Conservation (phyloP, 35 echinoderm and acorn worm species). For the Lytechinus variegatus region DNA sequence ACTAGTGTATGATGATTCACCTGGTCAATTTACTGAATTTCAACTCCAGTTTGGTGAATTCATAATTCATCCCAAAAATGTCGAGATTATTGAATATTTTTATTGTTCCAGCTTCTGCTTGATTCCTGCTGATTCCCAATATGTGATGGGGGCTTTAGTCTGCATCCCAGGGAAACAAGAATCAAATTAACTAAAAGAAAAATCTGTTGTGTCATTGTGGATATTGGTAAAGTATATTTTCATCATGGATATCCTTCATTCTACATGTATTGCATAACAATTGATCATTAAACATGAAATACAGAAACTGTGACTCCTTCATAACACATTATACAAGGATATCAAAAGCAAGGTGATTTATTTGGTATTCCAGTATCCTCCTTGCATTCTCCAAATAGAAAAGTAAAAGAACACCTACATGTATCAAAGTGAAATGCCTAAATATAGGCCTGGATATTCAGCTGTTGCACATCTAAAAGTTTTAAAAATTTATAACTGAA, state of each 20-base stretch:
- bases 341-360: conserved; percentile 1
- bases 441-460: too few species aligned
- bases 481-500: background rate
- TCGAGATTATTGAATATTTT: too few species aligned
- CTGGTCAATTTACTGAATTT: too few species aligned
- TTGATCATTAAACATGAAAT: background rate
- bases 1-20: too few species aligned
- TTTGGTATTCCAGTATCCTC: background rate
- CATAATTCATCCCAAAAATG: too few species aligned
- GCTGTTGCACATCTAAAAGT: too few species aligned
- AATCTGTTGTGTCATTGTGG: too few species aligned
- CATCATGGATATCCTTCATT: background rate
- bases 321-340: background rate
- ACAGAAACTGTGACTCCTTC: background rate
- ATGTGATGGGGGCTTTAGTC: background rate
- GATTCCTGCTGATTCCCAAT: too few species aligned
- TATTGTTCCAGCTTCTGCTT: too few species aligned
- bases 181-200: background rate
- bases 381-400: background rate
- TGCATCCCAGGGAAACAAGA: background rate
- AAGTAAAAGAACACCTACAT: background rate
- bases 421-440: too few species aligned
- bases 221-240: background rate
- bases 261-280: background rate
- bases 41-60: too few species aligned